phyloP scores from a whole-genome alignment of 2,888 invertebrate genomes.

The Aleiodes testaceus region DNA sequence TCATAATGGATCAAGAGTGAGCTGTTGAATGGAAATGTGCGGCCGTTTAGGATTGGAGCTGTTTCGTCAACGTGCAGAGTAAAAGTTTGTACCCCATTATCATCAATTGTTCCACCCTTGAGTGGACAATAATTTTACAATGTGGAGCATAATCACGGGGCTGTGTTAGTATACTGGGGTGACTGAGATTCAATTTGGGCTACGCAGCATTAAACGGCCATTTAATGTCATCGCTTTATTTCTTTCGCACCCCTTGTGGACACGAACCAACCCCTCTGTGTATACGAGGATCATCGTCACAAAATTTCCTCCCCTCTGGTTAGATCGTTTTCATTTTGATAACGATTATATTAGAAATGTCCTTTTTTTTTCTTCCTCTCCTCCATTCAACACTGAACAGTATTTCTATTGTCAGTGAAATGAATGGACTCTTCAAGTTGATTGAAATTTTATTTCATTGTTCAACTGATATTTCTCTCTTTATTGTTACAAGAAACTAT shows the following conservation, averaged over 20 bases:
- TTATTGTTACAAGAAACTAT: not conserved
- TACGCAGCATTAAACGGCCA: conserved; percentile 61
- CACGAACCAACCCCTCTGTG: conserved; percentile 17
- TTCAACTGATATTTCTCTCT: not conserved
- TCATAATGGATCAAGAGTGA: conserved; percentile 37
- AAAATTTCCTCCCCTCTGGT: conserved; percentile 11
- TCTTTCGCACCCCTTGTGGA: conserved; percentile 44
- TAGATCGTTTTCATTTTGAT: conserved; percentile 25
- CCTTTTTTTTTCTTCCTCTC: conserved; percentile 1
- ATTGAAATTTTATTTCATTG: not conserved
- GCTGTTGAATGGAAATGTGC: conserved; percentile 22
- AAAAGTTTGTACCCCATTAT: conserved; percentile 54
- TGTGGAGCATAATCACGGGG: conserved; percentile 36
- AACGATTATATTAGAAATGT: conserved; percentile 11
- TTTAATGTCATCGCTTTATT: conserved; percentile 56
- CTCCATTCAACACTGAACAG: conserved; percentile 1
- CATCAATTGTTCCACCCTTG: not conserved
- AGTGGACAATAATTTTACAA: conserved; percentile 57
- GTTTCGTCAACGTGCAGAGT: conserved; percentile 27
- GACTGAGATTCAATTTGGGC: conserved; percentile 68
- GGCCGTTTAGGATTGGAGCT: conserved; percentile 10
- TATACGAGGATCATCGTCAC: conserved; percentile 26
- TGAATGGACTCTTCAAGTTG: conserved; percentile 28
- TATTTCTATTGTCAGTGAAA: not conserved
- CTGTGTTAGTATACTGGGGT: conserved; percentile 50